Conservation (phyloP, 2,113 vertebrate species). For the Climacteris rufus region DNA sequence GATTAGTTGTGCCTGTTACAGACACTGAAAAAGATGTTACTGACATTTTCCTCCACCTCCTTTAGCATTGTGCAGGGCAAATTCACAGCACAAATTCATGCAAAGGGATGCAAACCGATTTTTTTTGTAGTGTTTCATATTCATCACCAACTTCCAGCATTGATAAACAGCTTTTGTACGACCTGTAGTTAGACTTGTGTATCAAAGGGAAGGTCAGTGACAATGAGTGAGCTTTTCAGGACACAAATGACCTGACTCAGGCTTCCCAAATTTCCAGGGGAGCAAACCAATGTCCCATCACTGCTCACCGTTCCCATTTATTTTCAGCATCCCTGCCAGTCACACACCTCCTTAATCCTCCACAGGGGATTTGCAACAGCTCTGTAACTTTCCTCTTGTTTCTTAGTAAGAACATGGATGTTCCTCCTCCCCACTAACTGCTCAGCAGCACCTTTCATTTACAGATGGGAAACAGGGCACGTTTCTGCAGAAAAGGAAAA, state of each 20-base stretch:
- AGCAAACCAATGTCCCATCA: background rate
- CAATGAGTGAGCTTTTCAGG: background rate
- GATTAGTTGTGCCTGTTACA: background rate
- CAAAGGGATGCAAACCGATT: background rate
- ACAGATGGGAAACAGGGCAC: background rate
- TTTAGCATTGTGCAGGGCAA: background rate
- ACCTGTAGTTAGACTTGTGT: background rate
- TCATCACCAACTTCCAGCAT: background rate
- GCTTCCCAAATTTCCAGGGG: background rate
- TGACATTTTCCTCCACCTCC: background rate
- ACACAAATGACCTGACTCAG: accelerated
- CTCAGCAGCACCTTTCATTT: background rate
- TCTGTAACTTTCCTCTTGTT: background rate
- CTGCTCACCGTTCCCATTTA: background rate
- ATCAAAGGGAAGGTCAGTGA: background rate
- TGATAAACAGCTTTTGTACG: background rate
- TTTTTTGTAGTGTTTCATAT: background rate
- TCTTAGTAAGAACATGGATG: background rate
- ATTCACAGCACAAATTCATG: background rate
- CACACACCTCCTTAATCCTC: background rate
- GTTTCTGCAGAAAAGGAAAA: background rate
- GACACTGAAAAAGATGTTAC: background rate
- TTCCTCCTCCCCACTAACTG: background rate
- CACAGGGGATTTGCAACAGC: background rate
- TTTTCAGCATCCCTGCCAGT: background rate